Base-by-base conservation (phyloP, 2,797 vertebrate genomes). In the Selene dorsalis region DNA sequence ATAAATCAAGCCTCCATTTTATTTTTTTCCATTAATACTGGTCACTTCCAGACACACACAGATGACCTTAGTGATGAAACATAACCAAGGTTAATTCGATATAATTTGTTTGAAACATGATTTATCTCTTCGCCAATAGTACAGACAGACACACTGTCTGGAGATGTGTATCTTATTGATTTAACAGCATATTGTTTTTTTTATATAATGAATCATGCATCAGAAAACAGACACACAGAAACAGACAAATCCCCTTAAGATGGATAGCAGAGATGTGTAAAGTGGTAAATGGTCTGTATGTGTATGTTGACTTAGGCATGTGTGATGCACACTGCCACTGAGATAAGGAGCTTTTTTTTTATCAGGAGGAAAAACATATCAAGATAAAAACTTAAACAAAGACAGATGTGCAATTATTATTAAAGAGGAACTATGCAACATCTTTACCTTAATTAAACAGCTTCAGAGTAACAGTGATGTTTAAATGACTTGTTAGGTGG, bases 151-250 rank as follows among this genome's bases (percentile, higher is more conserved):
- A 65, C 17, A 48, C n/a, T 16, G 77, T 76, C 88, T 56, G 57
- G 20, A 80, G 30, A 74, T 85, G 77, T 87, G 82, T 69, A 60
- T 90, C 78, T 83, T 77, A 81, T 72, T 72, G 89, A 89, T 88
- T 89, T 75, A 86, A 79, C 71, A 77, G 57, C 39, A 57, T 79
- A 53, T 89, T 87, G 83, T 86, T 90, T 90, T 79, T 89, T 87
- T 90, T 89, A 77, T 84, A 50, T 74, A 87, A 84, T 80, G 77
- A 50, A 56, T 84, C 48, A 53, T 62, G 52, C 20, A 43, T 73
- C 43, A 62, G 60, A 60, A 72, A 75, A 45, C 69, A 38, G 61
- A 79, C 70, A 64, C 68, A 71, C 67, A 57, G 79, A 75, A 84
- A 82, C 84, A 81, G 50, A 87, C 85, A 84, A 77, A 82, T 82